These are phyloP conservation scores for Drosophila flavopinicola DNA, from an alignment of 2,888 invertebrate species.

Conservation along the genomic window DNA sequence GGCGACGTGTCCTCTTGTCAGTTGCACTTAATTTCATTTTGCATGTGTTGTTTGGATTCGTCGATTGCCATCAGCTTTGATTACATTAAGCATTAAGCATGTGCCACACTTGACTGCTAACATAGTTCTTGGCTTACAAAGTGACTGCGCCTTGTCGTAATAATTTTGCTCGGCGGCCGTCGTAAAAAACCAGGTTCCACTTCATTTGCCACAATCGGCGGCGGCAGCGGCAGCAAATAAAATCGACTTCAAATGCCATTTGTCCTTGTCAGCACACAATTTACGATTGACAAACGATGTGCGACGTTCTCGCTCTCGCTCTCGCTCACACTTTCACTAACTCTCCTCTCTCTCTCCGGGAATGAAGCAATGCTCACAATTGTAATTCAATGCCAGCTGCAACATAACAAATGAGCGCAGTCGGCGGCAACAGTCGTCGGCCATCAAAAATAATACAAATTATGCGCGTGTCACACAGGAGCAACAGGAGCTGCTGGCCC, in stretches of 20 bases:
- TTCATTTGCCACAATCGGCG: slow-evolving; percentile 70
- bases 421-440: slow-evolving; percentile 53
- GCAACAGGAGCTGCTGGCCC: slow-evolving; percentile 30
- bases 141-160: slow-evolving; percentile 15
- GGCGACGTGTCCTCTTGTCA: slow-evolving; percentile 30
- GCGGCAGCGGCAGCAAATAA: slow-evolving; percentile 63
- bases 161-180: slow-evolving; percentile 25
- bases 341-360: background rate
- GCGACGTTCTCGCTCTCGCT: slow-evolving; percentile 10
- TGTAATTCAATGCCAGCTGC: slow-evolving; percentile 62
- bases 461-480: slow-evolving; percentile 56
- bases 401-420: slow-evolving; percentile 52
- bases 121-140: background rate
- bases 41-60: slow-evolving; percentile 43
- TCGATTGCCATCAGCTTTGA: slow-evolving; percentile 47
- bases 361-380: slow-evolving; percentile 32
- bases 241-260: slow-evolving; percentile 74
- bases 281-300: slow-evolving; percentile 76
- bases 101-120: background rate
- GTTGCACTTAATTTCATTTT: slow-evolving; percentile 65
- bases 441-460: slow-evolving; percentile 61
- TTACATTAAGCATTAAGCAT: slow-evolving; percentile 59
- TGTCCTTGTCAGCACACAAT: slow-evolving; percentile 73
- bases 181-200: slow-evolving; percentile 57
- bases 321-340: background rate